These are phyloP conservation scores for Chloebia gouldiae DNA, from an alignment of 2,113 vertebrate species.

Conservation along the genomic window DNA sequence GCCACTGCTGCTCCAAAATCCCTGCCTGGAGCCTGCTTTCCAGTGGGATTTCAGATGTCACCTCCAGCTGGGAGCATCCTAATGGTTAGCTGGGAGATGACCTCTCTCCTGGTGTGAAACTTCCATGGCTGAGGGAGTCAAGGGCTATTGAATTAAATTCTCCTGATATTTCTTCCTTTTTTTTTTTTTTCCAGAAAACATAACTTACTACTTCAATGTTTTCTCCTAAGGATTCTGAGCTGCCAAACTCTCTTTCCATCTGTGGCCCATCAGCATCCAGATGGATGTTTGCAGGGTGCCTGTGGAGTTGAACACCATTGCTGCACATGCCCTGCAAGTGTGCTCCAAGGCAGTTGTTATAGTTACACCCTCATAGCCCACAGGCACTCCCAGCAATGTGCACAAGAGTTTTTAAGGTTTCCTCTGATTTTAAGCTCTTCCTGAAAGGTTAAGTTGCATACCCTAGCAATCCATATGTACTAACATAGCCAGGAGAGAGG, in stretches of 20 bases:
- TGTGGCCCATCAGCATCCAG: slow-evolving; percentile 20
- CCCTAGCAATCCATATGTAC: not conserved
- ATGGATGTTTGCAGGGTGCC: slow-evolving; percentile 9
- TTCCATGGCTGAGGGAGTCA: not conserved
- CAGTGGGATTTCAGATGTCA: not conserved
- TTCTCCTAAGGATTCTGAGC: not conserved
- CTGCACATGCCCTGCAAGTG: not conserved
- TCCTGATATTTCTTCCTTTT: not conserved
- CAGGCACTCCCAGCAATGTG: not conserved
- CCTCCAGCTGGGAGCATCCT: not conserved
- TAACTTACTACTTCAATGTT: not conserved
- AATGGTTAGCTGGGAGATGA: not conserved
- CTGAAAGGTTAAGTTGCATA: not conserved
- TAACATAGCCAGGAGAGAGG: not conserved
- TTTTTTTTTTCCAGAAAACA: not conserved
- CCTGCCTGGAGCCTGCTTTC: not conserved
- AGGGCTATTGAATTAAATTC: not conserved
- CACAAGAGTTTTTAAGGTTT: not conserved
- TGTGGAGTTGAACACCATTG: not conserved
- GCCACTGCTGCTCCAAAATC: not conserved
- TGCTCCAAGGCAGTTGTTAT: not conserved
- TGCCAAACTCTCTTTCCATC: slow-evolving; percentile 25
- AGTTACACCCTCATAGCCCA: not conserved
- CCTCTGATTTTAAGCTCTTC: not conserved
- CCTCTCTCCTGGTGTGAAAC: not conserved